These are phyloP conservation scores for Lithobates sylvaticus DNA, from an alignment of 2,797 vertebrate genomes.

Conservation along the genomic window DNA sequence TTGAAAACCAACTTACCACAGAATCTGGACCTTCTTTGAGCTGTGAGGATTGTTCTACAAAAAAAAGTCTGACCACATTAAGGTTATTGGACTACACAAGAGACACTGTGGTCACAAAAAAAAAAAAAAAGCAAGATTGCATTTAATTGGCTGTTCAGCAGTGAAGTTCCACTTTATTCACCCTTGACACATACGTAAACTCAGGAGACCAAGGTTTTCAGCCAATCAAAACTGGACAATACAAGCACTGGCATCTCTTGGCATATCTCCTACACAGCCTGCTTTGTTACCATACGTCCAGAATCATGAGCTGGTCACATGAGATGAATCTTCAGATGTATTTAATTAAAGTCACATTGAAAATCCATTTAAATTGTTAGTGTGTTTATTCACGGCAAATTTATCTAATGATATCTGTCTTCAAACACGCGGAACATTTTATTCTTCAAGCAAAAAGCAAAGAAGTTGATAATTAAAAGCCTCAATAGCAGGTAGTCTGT, in stretches of 20 bases:
- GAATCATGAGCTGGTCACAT: constrained; percentile 6
- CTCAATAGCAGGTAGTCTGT: no score
- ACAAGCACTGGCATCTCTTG: not conserved
- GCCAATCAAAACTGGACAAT: not conserved
- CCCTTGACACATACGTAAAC: not conserved
- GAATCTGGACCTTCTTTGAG: no score
- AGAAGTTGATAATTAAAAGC: no score
- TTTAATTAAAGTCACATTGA: constrained; percentile 2
- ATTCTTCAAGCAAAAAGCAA: no score
- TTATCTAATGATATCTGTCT: not conserved
- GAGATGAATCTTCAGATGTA: not conserved
- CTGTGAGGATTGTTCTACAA: no score
- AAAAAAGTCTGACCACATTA: no score
- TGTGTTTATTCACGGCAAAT: not conserved
- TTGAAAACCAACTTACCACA: no score
- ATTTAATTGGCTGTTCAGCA: no score
- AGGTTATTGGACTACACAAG: no score
- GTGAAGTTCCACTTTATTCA: not conserved
- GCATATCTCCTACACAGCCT: not conserved
- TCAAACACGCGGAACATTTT: no score
- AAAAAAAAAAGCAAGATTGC: no score
- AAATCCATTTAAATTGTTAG: not conserved
- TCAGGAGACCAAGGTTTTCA: not conserved
- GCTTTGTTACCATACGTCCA: not conserved
- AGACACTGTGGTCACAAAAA: no score